Conservation (phyloP, 2,113 vertebrate species). For the Paramisgurnus dabryanus region DNA sequence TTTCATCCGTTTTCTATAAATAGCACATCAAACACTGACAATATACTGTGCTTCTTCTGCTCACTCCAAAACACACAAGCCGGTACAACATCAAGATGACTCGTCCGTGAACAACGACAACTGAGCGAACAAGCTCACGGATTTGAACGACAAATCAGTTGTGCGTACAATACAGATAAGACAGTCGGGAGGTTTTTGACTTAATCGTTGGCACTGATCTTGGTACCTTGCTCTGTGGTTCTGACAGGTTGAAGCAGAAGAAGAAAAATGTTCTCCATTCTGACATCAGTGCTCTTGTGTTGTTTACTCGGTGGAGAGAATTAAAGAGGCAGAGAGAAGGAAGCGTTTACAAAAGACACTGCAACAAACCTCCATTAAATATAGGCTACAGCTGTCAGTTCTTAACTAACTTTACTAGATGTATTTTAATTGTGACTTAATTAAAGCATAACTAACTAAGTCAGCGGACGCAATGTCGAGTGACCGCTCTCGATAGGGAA, state of each 20-base stretch:
- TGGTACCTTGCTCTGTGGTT: conserved; percentile 35
- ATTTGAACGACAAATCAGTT: conserved; percentile 5
- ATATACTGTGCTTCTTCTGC: neutral
- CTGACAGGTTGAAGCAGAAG: conserved; percentile 25
- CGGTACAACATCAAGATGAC: neutral
- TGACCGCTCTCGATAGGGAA: no score
- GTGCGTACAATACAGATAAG: neutral
- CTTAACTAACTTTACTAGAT: no score
- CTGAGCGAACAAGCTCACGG: no score
- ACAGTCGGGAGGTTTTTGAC: conserved; percentile 10
- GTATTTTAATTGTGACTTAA: neutral
- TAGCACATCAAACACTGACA: neutral
- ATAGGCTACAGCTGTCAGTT: neutral
- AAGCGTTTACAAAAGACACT: neutral
- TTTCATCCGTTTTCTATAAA: neutral
- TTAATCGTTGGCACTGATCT: conserved; percentile 35
- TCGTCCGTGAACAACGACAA: neutral
- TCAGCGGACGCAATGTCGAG: no score
- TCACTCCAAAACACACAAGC: neutral
- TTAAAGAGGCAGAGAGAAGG: conserved; percentile 22
- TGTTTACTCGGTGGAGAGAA: conserved; percentile 39
- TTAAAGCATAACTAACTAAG: conserved; percentile 1
- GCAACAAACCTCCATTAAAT: neutral
- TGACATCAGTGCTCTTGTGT: conserved; percentile 27
- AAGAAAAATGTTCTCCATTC: conserved; percentile 1